Evolutionary conservation across 2,797 vertebrate genomes (phyloP).

Genomic region (Mus spretus): DNA sequence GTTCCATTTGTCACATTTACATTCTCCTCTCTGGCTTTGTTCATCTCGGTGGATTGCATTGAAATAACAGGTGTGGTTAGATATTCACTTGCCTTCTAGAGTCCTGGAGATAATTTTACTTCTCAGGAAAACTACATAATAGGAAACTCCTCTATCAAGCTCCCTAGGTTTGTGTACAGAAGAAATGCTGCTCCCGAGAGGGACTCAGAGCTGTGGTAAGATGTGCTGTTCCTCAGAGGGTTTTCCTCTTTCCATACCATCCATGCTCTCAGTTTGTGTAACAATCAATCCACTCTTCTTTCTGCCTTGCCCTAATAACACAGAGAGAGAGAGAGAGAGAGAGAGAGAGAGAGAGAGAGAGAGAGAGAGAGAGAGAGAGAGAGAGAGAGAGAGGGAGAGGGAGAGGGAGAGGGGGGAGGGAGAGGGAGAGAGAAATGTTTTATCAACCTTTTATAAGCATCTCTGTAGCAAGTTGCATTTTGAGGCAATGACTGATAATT

Average conservation of each 20-base stretch:
- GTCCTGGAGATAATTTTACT: not conserved
- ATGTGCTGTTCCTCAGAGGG: not conserved
- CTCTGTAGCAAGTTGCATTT: not conserved
- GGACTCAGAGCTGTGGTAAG: not conserved
- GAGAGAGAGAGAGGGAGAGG: no score
- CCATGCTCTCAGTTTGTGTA: not conserved
- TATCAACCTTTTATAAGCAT: not conserved
- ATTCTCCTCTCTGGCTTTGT: not conserved
- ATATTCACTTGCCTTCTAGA: conserved; percentile 13
- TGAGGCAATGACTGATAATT: not conserved
- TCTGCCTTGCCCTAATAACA: not conserved
- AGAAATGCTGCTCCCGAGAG: not conserved
- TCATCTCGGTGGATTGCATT: not conserved
- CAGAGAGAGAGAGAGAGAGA: no score
- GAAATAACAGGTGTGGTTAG: conserved; percentile 1
- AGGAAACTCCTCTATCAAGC: not conserved
- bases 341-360: no score
- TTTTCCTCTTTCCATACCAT: not conserved
- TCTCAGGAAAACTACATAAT: not conserved
- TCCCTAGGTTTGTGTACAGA: not conserved
- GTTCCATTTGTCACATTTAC: not conserved
- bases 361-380: no score
- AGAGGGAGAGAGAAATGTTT: not conserved
- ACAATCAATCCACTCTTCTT: not conserved
- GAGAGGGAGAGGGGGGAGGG: no score